Percentiles rank a stretch among this genome's conserved stretches.
Evolutionary conservation across 2,113 vertebrate genomes (phyloP).

Genomic region (Serinus canaria): DNA sequence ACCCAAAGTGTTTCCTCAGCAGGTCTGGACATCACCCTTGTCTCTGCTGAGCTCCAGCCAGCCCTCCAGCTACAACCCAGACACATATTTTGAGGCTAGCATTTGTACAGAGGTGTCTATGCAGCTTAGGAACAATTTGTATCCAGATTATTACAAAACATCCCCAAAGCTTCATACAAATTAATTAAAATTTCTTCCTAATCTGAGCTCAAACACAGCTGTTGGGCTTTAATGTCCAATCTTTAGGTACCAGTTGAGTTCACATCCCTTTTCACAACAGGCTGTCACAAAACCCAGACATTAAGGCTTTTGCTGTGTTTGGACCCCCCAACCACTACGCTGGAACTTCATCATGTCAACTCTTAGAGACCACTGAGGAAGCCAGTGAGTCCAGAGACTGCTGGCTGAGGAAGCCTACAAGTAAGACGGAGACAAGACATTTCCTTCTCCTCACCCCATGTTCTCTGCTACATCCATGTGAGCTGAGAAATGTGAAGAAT

Average conservation of each 20-base stretch:
- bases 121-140: constrained; percentile 24
- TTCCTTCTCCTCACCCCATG: not conserved
- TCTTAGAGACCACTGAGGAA: not conserved
- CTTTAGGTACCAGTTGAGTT: not conserved
- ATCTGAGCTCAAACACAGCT: not conserved
- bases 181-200: not conserved
- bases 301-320: not conserved
- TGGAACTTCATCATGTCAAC: not conserved
- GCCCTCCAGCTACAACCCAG: not conserved
- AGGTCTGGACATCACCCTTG: not conserved
- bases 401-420: not conserved
- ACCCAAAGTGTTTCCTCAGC: not conserved
- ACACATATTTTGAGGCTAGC: not conserved
- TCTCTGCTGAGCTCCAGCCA: not conserved
- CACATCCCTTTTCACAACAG: not conserved
- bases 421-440: not conserved
- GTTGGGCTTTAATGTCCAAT: not conserved
- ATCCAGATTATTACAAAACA: constrained; percentile 3
- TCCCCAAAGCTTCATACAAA: not conserved
- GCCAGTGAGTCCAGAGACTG: not conserved
- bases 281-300: not conserved
- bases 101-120: not conserved
- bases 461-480: not conserved
- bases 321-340: not conserved
- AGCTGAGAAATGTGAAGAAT: not conserved